Conservation (phyloP, 2,113 vertebrate genomes). For the Salminus brasiliensis region DNA sequence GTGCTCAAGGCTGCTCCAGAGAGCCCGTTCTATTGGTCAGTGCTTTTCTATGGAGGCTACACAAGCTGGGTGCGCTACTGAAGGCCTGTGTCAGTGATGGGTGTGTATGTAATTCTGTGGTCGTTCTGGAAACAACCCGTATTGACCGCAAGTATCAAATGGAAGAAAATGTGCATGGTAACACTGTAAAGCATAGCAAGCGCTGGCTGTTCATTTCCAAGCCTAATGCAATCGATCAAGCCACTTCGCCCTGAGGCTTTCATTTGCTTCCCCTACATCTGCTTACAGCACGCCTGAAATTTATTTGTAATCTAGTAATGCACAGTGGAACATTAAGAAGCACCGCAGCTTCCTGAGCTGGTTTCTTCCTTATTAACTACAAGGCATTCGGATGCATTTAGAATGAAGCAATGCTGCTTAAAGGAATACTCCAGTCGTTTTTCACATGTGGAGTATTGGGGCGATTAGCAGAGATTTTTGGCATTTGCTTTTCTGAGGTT, state of each 20-base stretch:
- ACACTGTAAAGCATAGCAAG: background rate
- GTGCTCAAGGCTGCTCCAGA: no score
- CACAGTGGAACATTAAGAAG: constrained; percentile 2
- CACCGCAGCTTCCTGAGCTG: constrained; percentile 17
- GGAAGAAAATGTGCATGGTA: background rate
- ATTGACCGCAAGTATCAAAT: background rate
- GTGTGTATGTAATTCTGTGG: background rate
- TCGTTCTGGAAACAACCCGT: background rate
- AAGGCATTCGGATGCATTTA: constrained; percentile 1
- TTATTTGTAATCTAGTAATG: constrained; percentile 24
- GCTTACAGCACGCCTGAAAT: constrained; percentile 6
- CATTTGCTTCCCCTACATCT: background rate
- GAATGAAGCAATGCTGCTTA: constrained; percentile 42
- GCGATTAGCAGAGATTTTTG: no score
- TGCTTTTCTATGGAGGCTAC: no score
- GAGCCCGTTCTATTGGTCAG: no score
- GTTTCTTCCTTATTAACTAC: constrained; percentile 33
- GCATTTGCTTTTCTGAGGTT: no score
- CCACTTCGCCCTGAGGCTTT: background rate
- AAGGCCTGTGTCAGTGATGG: background rate
- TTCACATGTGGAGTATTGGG: no score
- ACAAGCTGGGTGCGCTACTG: background rate
- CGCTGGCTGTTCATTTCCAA: background rate
- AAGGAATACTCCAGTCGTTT: constrained; percentile 26
- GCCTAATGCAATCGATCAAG: constrained; percentile 16